phyloP scores from a whole-genome alignment of 2,113 vertebrate species.

The Halcyon malimbica region DNA sequence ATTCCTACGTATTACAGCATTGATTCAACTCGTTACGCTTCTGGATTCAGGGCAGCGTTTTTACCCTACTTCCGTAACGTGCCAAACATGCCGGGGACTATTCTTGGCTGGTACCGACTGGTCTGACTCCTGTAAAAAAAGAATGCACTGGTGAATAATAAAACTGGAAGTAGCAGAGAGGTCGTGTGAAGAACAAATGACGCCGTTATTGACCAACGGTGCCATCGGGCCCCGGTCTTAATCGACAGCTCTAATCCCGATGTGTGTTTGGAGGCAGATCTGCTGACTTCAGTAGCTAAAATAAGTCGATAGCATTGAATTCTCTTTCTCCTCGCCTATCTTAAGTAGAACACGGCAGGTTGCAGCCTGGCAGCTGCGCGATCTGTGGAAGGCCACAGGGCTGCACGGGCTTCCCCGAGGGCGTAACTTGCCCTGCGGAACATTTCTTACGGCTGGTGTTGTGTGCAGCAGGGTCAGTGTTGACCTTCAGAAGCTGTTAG shows the following conservation, averaged over 20 bases:
- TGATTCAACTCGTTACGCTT: not conserved
- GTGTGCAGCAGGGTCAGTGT: not conserved
- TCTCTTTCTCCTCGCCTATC: slow-evolving; percentile 24
- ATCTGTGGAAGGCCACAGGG: not conserved
- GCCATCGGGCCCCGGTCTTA: not conserved
- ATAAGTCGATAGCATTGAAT: slow-evolving; percentile 33
- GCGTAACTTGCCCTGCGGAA: not conserved
- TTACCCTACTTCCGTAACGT: not conserved
- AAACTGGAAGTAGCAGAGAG: not conserved
- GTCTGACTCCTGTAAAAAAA: not conserved
- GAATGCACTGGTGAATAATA: not conserved
- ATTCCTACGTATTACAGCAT: accelerated
- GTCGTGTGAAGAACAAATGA: not conserved
- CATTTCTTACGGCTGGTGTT: not conserved
- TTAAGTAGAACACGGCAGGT: not conserved
- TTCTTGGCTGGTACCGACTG: not conserved
- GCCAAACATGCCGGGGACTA: not conserved
- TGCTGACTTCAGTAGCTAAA: slow-evolving; percentile 39
- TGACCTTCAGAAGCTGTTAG: not conserved
- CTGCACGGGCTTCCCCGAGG: not conserved
- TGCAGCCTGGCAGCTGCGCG: slow-evolving; percentile 24
- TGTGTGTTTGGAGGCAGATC: not conserved
- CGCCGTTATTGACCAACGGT: not conserved
- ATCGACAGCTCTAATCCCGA: slow-evolving; percentile 11
- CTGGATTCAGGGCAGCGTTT: not conserved